Evolutionary conservation across 2,888 invertebrate genomes (phyloP).

Genomic region (Drosophila imparisetae): DNA sequence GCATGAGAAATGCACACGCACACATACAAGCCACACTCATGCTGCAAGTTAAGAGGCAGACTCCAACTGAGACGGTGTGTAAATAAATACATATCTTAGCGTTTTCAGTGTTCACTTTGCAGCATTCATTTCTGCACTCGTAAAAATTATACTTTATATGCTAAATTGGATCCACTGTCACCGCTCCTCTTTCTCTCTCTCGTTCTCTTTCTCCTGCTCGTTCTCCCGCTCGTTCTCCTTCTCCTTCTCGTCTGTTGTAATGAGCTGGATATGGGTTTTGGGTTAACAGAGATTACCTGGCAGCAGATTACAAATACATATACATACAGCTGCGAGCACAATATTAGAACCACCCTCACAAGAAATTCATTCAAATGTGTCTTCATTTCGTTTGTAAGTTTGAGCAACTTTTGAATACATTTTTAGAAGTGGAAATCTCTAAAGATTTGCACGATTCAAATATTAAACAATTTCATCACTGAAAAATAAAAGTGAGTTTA

Average conservation of each 20-base stretch:
- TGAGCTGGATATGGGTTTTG: constrained; percentile 38
- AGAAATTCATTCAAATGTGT: not conserved
- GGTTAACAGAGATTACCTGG: constrained; percentile 64
- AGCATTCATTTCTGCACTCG: constrained; percentile 49
- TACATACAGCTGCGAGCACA: not conserved
- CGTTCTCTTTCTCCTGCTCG: rapidly evolving
- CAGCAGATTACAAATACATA: constrained; percentile 64
- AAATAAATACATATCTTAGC: constrained; percentile 46
- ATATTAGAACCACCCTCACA: not conserved
- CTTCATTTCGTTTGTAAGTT: not conserved
- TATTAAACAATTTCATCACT: not conserved
- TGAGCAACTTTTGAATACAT: not conserved
- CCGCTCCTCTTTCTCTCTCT: not conserved
- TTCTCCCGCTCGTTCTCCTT: not conserved
- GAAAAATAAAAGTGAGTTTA: not conserved
- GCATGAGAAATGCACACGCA: constrained; percentile 18
- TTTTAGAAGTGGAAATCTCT: rapidly evolving
- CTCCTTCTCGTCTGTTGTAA: constrained; percentile 45
- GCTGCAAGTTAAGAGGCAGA: constrained; percentile 9
- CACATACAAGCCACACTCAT: not conserved
- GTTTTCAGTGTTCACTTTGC: constrained; percentile 45
- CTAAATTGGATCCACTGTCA: constrained; percentile 47
- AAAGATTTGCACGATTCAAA: not conserved
- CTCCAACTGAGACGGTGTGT: constrained; percentile 30
- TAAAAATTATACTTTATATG: constrained; percentile 73